These are phyloP conservation scores for Plestiodon gilberti DNA, from an alignment of 2,113 vertebrate genomes.

Conservation along the genomic window DNA sequence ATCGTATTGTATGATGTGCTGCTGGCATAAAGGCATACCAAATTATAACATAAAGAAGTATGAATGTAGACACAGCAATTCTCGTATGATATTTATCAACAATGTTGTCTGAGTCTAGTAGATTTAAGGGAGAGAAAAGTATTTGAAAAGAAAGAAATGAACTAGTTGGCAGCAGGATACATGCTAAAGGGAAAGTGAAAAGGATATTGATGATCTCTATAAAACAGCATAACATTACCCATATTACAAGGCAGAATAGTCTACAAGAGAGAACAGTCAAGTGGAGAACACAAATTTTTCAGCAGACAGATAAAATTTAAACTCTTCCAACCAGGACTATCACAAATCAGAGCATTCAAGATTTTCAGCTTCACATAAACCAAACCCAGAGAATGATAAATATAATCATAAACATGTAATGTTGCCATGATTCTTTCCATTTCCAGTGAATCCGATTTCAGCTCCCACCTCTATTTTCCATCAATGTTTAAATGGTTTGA, in stretches of 20 bases:
- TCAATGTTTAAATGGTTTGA: constrained; percentile 61
- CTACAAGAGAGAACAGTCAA: constrained; percentile 47
- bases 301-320: constrained; percentile 57
- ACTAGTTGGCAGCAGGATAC: constrained; percentile 25
- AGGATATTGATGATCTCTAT: constrained; percentile 34
- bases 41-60: background rate
- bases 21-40: background rate
- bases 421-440: constrained; percentile 41
- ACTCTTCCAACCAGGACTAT: constrained; percentile 50
- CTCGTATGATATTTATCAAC: constrained; percentile 18
- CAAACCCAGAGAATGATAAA: constrained; percentile 55
- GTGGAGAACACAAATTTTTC: constrained; percentile 52
- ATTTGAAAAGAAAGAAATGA: constrained; percentile 34
- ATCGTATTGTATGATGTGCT: fast-evolving
- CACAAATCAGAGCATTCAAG: constrained; percentile 57
- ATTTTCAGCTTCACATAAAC: constrained; percentile 53
- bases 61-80: constrained; percentile 9
- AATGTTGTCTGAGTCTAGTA: constrained; percentile 32
- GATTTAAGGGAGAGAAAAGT: constrained; percentile 43
- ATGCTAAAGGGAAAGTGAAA: constrained; percentile 44
- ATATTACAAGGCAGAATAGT: constrained; percentile 5
- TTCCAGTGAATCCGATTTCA: constrained; percentile 60
- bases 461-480: constrained; percentile 48
- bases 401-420: constrained; percentile 58
- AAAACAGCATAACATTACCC: constrained; percentile 16